These are phyloP conservation scores for Dysmachus trigonus DNA, from an alignment of 2,888 invertebrate species.

Conservation along the genomic window DNA sequence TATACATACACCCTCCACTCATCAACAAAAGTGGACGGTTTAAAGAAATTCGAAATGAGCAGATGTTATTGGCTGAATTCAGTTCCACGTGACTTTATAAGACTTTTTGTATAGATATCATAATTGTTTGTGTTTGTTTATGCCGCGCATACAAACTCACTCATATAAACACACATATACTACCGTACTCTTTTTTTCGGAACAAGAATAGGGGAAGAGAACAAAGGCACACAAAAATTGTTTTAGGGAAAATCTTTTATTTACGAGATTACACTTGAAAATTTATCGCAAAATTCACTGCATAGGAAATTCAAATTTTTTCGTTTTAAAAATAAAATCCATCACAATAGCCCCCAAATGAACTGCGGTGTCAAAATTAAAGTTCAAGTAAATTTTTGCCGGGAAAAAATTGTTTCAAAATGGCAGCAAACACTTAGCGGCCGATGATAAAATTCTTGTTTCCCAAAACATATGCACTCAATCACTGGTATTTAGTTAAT, in stretches of 20 bases:
- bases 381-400: neutral
- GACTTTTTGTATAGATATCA: neutral
- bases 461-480: neutral
- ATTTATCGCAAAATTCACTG: neutral
- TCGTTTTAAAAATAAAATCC: neutral
- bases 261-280: neutral
- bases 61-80: conserved; percentile 19
- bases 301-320: neutral
- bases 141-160: too few relatives aligned
- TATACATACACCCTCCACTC: too few relatives aligned
- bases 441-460: neutral
- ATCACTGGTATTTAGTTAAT: neutral
- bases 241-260: neutral
- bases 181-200: neutral
- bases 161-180: neutral
- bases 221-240: conserved; percentile 31
- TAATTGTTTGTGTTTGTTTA: neutral
- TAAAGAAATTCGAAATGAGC: conserved; percentile 9
- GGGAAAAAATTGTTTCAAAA: conserved; percentile 37
- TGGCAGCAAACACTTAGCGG: conserved; percentile 26
- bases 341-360: neutral
- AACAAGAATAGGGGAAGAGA: conserved; percentile 15
- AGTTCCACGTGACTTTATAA: conserved; percentile 27
- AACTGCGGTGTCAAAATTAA: neutral
- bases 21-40: conserved; percentile 11